Evolutionary conservation across 2,113 vertebrate genomes (phyloP), one percentile per base, ranked within the genome.

Genomic region (Xenus cinereus): DNA sequence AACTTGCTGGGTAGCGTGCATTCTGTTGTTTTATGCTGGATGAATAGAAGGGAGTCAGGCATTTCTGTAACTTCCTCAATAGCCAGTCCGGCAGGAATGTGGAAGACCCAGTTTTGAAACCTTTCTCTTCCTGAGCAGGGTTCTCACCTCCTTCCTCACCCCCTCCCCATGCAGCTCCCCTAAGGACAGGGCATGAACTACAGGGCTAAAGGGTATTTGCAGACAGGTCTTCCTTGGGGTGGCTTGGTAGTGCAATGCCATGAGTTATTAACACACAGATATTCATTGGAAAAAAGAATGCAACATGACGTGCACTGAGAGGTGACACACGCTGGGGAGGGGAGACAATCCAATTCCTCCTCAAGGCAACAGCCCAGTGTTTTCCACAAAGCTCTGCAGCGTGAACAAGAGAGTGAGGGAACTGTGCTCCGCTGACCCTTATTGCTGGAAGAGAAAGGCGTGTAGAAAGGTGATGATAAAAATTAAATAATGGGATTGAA

Each of bases 81-180:
- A 91, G 53, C 74, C 59, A 77, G 37, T 79, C 81, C 81, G 75
- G 62, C 53, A 95, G 82, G 94, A 95, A 96, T 89, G 91, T 78
- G 75, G 87, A 93, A 93, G 48, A 87, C 62, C 79, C 63, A 46
- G 87, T 95, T 96, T 57, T 76, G 74, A 76, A 85, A 89, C 82
- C 5, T 51, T 91, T 84, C 66, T 91, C 12, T 56, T 84, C 33
- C 60, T 35, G 5, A 51, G 27, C 14, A 72, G 30, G 8, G 23
- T 13, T 72, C 92, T 78, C 33, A 51, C 11, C 27, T 84, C 26
- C 19, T 76, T 90, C 11, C 35, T 14, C 30, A 23, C 9, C 9
- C 21, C 10, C 32, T 41, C 16, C 14, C 3, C 6, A 33, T 18
- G 22, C 28, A 77, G 13, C 35, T 77, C 23, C 66, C 46, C 33